Conservation (phyloP, 2,113 vertebrate genomes). For the cattle (Bos taurus) region DNA sequence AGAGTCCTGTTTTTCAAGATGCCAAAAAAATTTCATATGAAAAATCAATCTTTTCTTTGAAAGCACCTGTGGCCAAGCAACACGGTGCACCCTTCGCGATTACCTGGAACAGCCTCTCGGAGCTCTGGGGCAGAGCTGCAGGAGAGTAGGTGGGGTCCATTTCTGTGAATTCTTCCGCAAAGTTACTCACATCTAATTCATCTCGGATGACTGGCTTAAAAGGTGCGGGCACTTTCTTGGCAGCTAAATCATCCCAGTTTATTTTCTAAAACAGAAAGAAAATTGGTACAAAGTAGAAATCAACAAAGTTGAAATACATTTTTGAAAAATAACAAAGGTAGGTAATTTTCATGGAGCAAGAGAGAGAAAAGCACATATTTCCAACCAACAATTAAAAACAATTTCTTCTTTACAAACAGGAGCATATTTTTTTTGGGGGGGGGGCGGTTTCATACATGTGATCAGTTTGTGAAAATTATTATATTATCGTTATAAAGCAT, state of each 20-base stretch:
- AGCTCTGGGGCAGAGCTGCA: constrained; percentile 94
- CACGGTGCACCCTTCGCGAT: accelerated
- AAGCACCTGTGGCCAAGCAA: accelerated
- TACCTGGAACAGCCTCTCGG: constrained; percentile 97
- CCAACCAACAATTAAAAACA: not conserved
- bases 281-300: constrained; percentile 41
- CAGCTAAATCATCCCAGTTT: constrained; percentile 96
- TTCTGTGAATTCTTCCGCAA: constrained; percentile 98
- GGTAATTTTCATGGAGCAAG: not conserved
- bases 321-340: not conserved
- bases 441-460: not conserved
- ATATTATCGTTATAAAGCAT: not conserved
- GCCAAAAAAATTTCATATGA: not conserved
- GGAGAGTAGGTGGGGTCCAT: constrained; percentile 99
- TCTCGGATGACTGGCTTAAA: constrained; percentile 97
- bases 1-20: not conserved
- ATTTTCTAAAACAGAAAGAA: constrained; percentile 86
- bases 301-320: not conserved
- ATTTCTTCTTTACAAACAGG: not conserved
- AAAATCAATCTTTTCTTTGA: not conserved
- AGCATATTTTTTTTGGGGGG: not conserved
- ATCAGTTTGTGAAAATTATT: not conserved
- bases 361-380: not conserved
- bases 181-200: constrained; percentile 97
- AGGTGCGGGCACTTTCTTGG: constrained; percentile 92